Conservation (phyloP, 2,888 invertebrate genomes). For the Perizoma affinitatum region DNA sequence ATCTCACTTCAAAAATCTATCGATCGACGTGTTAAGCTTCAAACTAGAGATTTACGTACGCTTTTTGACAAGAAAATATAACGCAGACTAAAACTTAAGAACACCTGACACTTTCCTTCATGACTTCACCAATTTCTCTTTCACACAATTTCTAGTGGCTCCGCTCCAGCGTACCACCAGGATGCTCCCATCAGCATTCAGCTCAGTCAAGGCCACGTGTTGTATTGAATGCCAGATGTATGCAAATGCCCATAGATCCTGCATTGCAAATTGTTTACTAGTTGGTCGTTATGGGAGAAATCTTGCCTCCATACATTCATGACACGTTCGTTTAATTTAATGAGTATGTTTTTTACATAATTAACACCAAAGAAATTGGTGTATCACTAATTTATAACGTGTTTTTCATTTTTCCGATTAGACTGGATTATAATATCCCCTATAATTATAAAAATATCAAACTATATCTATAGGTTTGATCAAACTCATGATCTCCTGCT, state of each 20-base stretch:
- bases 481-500: no score
- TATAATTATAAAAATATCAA: no score
- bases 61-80: neutral
- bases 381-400: no score
- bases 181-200: constrained; percentile 25
- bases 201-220: constrained; percentile 29
- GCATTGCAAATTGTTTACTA: constrained; percentile 14
- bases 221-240: constrained; percentile 19
- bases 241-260: constrained; percentile 18
- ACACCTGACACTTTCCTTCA: constrained; percentile 15
- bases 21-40: no score
- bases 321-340: constrained; percentile 9
- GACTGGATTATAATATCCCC: no score
- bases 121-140: constrained; percentile 43
- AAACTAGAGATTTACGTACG: no score
- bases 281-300: constrained; percentile 21
- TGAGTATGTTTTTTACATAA: constrained; percentile 9
- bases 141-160: constrained; percentile 26
- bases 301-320: neutral
- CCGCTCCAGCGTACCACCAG: constrained; percentile 22
- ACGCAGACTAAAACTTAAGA: neutral
- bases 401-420: constrained; percentile 6
- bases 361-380: constrained; percentile 9
- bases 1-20: no score
- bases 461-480: no score